Evolutionary conservation across 1,140 invertebrate species (phyloP).

Genomic region (Antheraea pernyi): DNA sequence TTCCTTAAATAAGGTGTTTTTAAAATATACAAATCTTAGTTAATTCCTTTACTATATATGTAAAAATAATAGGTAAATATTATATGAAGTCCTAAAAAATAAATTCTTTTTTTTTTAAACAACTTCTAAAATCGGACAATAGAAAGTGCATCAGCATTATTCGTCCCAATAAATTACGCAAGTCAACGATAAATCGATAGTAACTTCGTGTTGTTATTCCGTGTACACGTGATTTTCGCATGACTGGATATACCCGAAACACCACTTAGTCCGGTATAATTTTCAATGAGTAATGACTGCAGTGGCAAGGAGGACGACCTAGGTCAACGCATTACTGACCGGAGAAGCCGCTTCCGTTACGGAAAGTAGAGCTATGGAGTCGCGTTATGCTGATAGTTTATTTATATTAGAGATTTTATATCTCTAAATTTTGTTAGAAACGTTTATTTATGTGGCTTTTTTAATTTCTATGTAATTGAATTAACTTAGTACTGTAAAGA

Average conservation of each 20-base stretch:
- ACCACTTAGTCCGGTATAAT: conserved; percentile 71
- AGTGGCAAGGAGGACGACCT: conserved; percentile 45
- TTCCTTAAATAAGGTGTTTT: too few species aligned
- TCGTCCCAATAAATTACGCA: conserved; percentile 25
- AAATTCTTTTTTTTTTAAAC: too few species aligned
- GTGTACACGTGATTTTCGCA: conserved; percentile 40
- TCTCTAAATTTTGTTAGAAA: neutral
- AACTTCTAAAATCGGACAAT: conserved; percentile 16
- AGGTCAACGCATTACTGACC: conserved; percentile 56
- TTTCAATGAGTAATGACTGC: conserved; percentile 71
- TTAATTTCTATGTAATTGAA: too few species aligned
- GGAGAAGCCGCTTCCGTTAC: conserved; percentile 35
- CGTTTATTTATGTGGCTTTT: neutral
- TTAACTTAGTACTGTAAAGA: too few species aligned
- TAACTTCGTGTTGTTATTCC: conserved; percentile 29
- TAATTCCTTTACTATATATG: too few species aligned
- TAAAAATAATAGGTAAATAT: too few species aligned
- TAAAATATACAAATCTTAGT: too few species aligned
- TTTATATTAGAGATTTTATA: neutral
- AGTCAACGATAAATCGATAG: conserved; percentile 22
- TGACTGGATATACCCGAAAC: conserved; percentile 64
- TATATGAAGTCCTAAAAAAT: too few species aligned
- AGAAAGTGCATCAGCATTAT: conserved; percentile 27
- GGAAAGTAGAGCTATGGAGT: conserved; percentile 28
- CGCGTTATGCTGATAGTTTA: conserved; percentile 1